Percentiles rank a stretch among this genome's conserved stretches.
Conservation (phyloP, 2,113 vertebrate genomes). For the Aegotheles bennettii region DNA sequence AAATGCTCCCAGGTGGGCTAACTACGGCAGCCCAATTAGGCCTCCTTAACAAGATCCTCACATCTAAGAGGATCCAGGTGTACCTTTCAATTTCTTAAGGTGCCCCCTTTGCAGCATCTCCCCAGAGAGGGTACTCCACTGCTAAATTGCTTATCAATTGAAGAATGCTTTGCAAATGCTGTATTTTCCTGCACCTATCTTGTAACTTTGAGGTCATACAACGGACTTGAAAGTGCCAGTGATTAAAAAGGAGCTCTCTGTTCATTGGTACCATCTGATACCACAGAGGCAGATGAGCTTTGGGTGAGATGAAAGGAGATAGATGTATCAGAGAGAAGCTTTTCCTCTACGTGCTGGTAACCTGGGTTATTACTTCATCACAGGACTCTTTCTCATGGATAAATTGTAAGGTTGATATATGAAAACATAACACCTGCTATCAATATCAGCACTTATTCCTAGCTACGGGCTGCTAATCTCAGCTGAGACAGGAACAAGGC, state of each 20-base stretch:
- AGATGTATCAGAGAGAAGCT: not conserved
- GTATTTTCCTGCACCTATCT: not conserved
- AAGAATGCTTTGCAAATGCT: not conserved
- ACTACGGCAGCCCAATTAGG: not conserved
- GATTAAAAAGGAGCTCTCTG: not conserved
- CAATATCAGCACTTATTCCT: not conserved
- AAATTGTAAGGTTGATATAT: not conserved
- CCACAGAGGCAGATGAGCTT: not conserved
- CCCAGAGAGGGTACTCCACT: not conserved
- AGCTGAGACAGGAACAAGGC: not conserved
- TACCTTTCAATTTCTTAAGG: not conserved
- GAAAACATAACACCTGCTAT: not conserved
- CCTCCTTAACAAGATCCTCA: not conserved
- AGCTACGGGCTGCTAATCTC: not conserved
- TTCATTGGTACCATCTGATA: accelerated
- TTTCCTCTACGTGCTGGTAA: not conserved
- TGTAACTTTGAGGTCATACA: not conserved
- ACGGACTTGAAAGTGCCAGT: not conserved
- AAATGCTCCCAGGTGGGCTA: not conserved
- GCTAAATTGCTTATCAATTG: not conserved
- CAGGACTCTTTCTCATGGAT: not conserved
- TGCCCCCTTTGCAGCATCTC: not conserved
- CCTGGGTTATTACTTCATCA: not conserved
- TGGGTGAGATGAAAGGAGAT: not conserved
- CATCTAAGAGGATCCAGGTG: slow-evolving; percentile 36